Base-by-base conservation (phyloP, 2,797 vertebrate genomes). In the Acipenser oxyrinchus region DNA sequence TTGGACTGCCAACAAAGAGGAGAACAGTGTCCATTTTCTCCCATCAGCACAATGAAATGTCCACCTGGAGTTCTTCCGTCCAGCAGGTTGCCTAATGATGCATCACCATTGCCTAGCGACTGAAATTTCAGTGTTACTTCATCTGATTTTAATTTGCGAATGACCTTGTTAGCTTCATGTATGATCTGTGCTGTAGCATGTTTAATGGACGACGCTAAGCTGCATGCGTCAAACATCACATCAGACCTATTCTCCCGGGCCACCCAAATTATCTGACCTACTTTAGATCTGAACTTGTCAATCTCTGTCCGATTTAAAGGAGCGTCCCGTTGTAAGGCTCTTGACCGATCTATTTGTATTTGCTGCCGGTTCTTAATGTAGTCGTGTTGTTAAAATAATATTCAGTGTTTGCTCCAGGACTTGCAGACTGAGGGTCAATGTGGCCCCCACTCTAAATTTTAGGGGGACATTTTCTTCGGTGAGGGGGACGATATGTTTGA, bases 211-310 rank as follows among this genome's bases (percentile, higher is more conserved):
- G 55, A 70, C 58, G 71, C 62, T 15, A 75, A 37, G 10, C 68
- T 69, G 70, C 59, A 65, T 10, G 51, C 49, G 63, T 73, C 55
- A 66, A 48, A 67, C 57, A 66, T 73, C 12, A 68, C 51, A 49
- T 69, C 63, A 1, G 68, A 61, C 12, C 61, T 65, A 1, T 12
- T 72, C 37, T 72, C 67, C 8, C 63, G 69, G 53, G 72, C 63
- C 1, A 74, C 69, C 69, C 65, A 69, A 10, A 72, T 6, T 18
- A 76, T 71, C 66, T 78, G 74, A 6, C 72, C 70, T 48, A 64
- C 72, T 13, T 76, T 70, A 12, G 53, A 66, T 51, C 57, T 69
- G 0, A 72, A 49, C 48, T 62, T 51, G 11, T 70, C 66, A 49
- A 10, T 58, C 50, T 72, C 62, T 12, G 8, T 49, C 3, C 64